These are phyloP conservation scores for Drosophila niveifrons DNA, from an alignment of 2,888 invertebrate genomes.

Conservation along the genomic window DNA sequence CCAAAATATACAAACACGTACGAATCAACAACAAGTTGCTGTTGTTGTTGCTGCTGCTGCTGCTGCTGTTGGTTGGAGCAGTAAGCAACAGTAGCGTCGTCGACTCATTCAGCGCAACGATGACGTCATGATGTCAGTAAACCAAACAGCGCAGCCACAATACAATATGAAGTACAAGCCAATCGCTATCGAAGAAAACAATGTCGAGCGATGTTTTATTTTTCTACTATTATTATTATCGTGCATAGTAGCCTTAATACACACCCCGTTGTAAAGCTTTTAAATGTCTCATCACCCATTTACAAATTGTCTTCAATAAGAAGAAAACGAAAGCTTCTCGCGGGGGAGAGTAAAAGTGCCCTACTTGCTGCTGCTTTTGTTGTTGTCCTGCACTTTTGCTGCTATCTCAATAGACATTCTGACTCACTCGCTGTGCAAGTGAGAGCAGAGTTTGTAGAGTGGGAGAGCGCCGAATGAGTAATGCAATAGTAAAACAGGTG, in stretches of 20 bases:
- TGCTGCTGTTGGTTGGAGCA: constrained; percentile 6
- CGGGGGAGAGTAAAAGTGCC: constrained; percentile 25
- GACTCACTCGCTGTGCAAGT: constrained; percentile 45
- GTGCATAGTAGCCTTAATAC: constrained; percentile 33
- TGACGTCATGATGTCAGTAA: constrained; percentile 65
- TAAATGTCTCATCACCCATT: constrained; percentile 27
- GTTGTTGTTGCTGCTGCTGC: constrained; percentile 24
- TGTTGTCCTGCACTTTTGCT: constrained; percentile 7
- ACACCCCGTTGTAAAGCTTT: constrained; percentile 37
- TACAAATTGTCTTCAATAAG: constrained; percentile 23
- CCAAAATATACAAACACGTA: constrained; percentile 33
- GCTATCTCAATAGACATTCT: constrained; percentile 33
- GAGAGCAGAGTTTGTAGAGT: constrained; percentile 12
- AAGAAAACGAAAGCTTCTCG: not conserved
- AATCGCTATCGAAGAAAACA: constrained; percentile 16
- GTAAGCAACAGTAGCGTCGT: constrained; percentile 17
- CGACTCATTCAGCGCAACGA: constrained; percentile 32
- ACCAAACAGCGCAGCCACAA: constrained; percentile 7
- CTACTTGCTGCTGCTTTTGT: not conserved
- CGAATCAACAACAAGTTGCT: constrained; percentile 57
- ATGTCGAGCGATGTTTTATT: constrained; percentile 30
- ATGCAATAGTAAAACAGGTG: constrained; percentile 40
- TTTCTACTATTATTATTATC: constrained; percentile 36
- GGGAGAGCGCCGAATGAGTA: constrained; percentile 48
- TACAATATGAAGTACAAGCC: not conserved